Evolutionary conservation across 2,888 invertebrate species (phyloP), one percentile per base, ranked within the genome.

Genomic region (Artemia sp.): DNA sequence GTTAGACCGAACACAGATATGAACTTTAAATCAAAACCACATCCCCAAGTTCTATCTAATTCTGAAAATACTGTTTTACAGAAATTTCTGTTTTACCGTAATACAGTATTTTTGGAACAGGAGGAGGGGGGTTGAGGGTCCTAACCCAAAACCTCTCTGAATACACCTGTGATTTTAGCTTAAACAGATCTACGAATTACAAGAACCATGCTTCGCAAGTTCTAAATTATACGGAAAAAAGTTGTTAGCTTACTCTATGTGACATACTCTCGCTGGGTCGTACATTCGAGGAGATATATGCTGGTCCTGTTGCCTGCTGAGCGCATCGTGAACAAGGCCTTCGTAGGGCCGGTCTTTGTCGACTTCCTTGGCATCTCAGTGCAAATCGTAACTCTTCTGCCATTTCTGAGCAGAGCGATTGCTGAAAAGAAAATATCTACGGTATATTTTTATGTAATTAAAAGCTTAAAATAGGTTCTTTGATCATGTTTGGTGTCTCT

Each of bases 351-450:
- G 92, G 89, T 72, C 91, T 82, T 76, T 89, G 87, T 73, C 87
- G 84, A 2, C 92, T 88, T 8, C 91, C 90, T 73, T 85, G 85
- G 78, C 94, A 94, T 68, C 88, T 84, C 78, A 95, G 85, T 0
- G 95, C 94, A 77, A 93, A 93, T 51, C 92, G 82, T 72, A 95
- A 80, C 80, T 95, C 94, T 81, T 93, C 87, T 1, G 85, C 90
- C 90, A 95, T 92, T 81, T 95, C 94, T 66, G 92, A 88, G 79
- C 94, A 95, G 69, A 95, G 80, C 0, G 92, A 91, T 82, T 92
- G 90, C 78, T 83, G 78, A 52, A 77, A 75, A 70, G 67, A 72
- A 70, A 71, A 71, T 72, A 66, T 10, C 51, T 14, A 51, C 51
- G 50, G 70, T 12, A n/a, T 68, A 51, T 12, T n/a, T 68, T 68